Evolutionary conservation across 2,888 invertebrate species (phyloP), one percentile per base, ranked within the genome.

Genomic region (Lycocerus yunnanus): DNA sequence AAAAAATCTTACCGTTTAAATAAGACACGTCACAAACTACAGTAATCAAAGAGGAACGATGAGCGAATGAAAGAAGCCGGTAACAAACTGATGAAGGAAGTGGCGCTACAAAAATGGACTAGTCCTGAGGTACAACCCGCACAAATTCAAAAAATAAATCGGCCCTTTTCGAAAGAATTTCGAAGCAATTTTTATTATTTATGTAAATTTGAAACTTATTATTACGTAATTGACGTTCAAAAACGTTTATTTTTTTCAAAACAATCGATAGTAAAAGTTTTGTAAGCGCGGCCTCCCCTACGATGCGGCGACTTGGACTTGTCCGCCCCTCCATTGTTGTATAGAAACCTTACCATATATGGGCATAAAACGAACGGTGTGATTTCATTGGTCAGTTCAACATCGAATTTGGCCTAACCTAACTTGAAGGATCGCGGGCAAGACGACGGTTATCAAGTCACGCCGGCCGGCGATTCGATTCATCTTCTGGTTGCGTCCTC

Each of bases 261-360:
- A 78, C 73, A 73, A 68, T 68, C 61, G 73, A 75, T 72, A 73
- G 65, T 24, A 58, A 69, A 67, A 70, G 21, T 67, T 24, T 68
- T 68, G 16, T 13, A 10, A 11, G 21, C 72, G 16, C 73, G 84
- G 81, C 82, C 83, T 80, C 84, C 84, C 85, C 86, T 84, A 76
- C 77, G 75, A 69, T 77, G 70, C 65, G 60, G 15, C 15, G 61
- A 20, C 16, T 60, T 74, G 63, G 77, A 75, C 77, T 73, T 71
- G 74, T 60, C 80, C 75, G 65, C 80, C 79, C 80, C 79, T 65
- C 72, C 88, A 88, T 86, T 85, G 87, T 86, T 89, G 89, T 89
- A 90, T 89, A 91, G 90, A 90, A 85, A 90, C 90, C 90, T 92
- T 91, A 91, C 93, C 93, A 91, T 93, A 93, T 93, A 93, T 92